These are phyloP conservation scores for Leptatherina wallacei DNA, from an alignment of 2,797 vertebrate genomes.

Conservation along the genomic window DNA sequence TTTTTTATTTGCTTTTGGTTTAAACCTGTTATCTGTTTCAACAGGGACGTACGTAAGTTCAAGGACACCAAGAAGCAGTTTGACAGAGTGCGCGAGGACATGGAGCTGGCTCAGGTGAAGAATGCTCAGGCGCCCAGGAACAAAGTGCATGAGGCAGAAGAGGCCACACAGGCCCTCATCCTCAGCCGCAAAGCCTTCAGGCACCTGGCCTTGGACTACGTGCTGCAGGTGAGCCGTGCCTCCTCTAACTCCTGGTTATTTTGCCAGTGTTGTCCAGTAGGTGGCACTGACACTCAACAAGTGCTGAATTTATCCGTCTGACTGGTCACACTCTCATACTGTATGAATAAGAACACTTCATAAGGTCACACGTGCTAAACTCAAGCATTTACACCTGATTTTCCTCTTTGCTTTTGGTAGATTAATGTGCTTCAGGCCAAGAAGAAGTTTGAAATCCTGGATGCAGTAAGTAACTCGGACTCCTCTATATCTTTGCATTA, in stretches of 20 bases:
- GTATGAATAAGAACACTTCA: background rate
- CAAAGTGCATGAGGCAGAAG: constrained; percentile 95
- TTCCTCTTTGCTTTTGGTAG: constrained; percentile 68
- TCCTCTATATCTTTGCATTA: background rate
- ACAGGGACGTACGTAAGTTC: constrained; percentile 93
- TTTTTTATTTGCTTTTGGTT: background rate
- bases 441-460: constrained; percentile 99
- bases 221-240: constrained; percentile 87
- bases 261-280: constrained; percentile 41
- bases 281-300: constrained; percentile 39
- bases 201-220: constrained; percentile 94
- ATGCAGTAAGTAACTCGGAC: constrained; percentile 87
- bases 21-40: background rate
- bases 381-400: background rate
- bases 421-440: constrained; percentile 98
- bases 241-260: background rate
- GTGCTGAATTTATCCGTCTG: background rate
- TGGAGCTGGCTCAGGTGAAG: constrained; percentile 96
- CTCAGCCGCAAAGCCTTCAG: constrained; percentile 95
- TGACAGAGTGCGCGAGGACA: constrained; percentile 93
- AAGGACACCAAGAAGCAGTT: constrained; percentile 99
- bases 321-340: background rate
- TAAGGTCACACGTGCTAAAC: constrained; percentile 3
- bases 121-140: constrained; percentile 95
- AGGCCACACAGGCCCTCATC: constrained; percentile 89